Evolutionary conservation across 2,113 vertebrate genomes (phyloP), one percentile per base, ranked within the genome.

Genomic region (Microcebus tavaratra): DNA sequence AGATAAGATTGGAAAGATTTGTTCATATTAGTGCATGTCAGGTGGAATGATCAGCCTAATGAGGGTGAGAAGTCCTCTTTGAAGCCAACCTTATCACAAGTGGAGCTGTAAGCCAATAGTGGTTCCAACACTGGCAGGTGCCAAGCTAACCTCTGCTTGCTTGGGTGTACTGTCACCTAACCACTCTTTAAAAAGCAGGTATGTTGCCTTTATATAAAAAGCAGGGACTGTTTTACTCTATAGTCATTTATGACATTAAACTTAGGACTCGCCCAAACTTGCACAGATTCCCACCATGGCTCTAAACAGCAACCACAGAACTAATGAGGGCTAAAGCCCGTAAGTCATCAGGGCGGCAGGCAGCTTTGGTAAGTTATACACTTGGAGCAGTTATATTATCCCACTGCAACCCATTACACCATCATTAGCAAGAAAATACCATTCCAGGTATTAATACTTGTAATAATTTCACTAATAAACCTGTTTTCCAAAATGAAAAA

Each of bases 401-500:
- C 96, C 96, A 83, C 20, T 6, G 61, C 87, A 90, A 48, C n/a
- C 31, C 63, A 87, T 95, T 94, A 96, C 12, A 45, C 81, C 91
- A 65, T 87, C 85, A 78, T 98, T 97, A 98, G 73, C 95, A 97
- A 94, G 48, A 81, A 98, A 97, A 75, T 91, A 96, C 53, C 96
- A 96, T 94, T 83, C 81, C 61, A 70, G 83, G 57, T 87, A 97
- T 89, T 91, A 96, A 92, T 90, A 72, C 72, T 86, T 97, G 31
- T 78, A 96, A 72, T 95, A 76, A 92, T 97, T 97, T 92, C 75
- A 97, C 89, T 95, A 98, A 97, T 93, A 96, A 96, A 91, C 92
- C 96, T 97, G 93, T 27, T 75, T 96, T 92, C 84, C 90, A 97
- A 94, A 96, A 83, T 76, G 70, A 95, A 94, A 97, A 97, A 96